Conservation (phyloP, 2,888 invertebrate genomes). For the Idaea dimidiata region DNA sequence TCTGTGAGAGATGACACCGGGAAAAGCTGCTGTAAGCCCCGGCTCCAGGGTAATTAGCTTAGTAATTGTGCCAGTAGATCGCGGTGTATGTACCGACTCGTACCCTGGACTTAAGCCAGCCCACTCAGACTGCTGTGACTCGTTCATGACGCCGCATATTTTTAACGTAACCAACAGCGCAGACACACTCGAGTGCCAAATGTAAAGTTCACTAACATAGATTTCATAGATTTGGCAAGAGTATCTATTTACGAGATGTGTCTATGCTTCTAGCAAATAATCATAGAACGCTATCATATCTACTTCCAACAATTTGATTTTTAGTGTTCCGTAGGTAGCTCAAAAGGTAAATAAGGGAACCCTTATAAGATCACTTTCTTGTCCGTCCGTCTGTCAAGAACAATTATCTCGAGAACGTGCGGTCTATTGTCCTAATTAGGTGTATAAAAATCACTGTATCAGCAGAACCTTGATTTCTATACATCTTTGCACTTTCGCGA, state of each 20-base stretch:
- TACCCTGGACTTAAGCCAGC: slow-evolving; percentile 67
- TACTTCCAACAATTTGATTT: slow-evolving; percentile 18
- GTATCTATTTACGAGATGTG: slow-evolving; percentile 65
- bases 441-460: too few relatives aligned
- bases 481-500: too few relatives aligned
- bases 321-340: neutral
- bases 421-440: too few relatives aligned
- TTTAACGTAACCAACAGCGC: slow-evolving; percentile 76
- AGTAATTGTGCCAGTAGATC: slow-evolving; percentile 34
- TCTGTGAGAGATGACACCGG: slow-evolving; percentile 29
- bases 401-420: too few relatives aligned
- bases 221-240: slow-evolving; percentile 78
- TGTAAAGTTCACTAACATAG: slow-evolving; percentile 79
- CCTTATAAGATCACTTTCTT: too few relatives aligned
- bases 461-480: too few relatives aligned
- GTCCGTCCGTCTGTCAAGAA: too few relatives aligned
- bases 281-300: slow-evolving; percentile 36
- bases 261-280: slow-evolving; percentile 51
- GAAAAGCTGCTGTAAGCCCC: slow-evolving; percentile 23
- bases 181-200: slow-evolving; percentile 74
- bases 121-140: slow-evolving; percentile 65
- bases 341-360: neutral
- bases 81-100: slow-evolving; percentile 38
- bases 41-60: slow-evolving; percentile 26
- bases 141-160: slow-evolving; percentile 77